These are phyloP conservation scores for Enteromius treurensis DNA, from an alignment of 2,797 vertebrate genomes.

Conservation along the genomic window DNA sequence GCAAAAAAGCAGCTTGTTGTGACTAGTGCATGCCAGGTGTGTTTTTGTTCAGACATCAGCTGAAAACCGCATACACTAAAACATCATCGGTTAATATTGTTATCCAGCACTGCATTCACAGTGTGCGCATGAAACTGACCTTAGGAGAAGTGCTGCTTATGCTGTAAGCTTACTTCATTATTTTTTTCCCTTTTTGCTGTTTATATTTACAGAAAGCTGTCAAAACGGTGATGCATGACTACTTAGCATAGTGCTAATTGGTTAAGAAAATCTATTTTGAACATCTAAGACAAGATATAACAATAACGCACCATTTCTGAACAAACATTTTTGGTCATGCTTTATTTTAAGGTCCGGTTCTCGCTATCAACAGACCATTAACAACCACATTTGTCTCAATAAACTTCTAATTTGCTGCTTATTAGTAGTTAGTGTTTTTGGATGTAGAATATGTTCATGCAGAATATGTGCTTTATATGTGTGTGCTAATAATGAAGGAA, in stretches of 20 bases:
- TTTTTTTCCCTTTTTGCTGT: background rate
- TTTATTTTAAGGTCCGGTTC: background rate
- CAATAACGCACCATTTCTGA: background rate
- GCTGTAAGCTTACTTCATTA: background rate
- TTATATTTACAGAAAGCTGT: background rate
- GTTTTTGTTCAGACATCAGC: background rate
- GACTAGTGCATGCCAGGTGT: background rate
- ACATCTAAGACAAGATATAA: background rate
- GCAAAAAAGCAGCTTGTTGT: background rate
- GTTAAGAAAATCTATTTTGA: background rate
- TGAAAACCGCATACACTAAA: background rate
- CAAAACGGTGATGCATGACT: background rate
- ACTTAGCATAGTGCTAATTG: background rate
- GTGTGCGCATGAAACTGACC: background rate
- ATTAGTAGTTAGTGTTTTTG: background rate
- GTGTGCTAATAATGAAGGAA: background rate
- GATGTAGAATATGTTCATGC: background rate
- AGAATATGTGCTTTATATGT: background rate
- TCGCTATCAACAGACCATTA: background rate
- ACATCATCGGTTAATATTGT: background rate
- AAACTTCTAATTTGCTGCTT: background rate
- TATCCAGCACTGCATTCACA: background rate
- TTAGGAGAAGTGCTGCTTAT: background rate
- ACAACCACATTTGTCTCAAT: background rate
- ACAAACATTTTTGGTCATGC: background rate